Conservation (phyloP, 2,113 vertebrate species). For the Macaca nemestrina region DNA sequence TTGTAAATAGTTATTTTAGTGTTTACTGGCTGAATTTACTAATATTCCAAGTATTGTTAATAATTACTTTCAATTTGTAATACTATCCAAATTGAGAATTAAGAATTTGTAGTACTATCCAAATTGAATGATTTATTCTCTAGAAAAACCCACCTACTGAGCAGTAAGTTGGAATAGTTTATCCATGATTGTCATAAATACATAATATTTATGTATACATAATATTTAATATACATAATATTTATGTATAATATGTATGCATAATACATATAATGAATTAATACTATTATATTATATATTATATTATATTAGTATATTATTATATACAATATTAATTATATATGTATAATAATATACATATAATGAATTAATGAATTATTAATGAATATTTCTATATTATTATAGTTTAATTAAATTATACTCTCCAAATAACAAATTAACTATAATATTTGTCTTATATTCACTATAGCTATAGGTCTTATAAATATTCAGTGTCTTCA, state of each 20-base stretch:
- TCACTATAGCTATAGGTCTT: background rate
- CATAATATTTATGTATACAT: too few species aligned
- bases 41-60: background rate
- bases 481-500: background rate
- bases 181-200: background rate
- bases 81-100: too few species aligned
- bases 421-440: background rate
- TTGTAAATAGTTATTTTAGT: background rate
- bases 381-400: background rate
- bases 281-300: too few species aligned
- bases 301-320: too few species aligned
- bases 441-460: background rate
- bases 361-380: background rate
- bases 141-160: background rate
- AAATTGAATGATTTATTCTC: background rate
- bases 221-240: too few species aligned
- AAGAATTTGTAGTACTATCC: background rate
- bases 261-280: too few species aligned
- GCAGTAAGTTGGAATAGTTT: background rate
- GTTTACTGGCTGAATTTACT: background rate
- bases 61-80: background rate
- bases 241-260: too few species aligned
- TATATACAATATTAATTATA: too few species aligned
- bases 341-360: too few species aligned
- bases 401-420: background rate